These are phyloP conservation scores for Tragelaphus buxtoni DNA, from an alignment of 2,113 vertebrate species.

Conservation along the genomic window DNA sequence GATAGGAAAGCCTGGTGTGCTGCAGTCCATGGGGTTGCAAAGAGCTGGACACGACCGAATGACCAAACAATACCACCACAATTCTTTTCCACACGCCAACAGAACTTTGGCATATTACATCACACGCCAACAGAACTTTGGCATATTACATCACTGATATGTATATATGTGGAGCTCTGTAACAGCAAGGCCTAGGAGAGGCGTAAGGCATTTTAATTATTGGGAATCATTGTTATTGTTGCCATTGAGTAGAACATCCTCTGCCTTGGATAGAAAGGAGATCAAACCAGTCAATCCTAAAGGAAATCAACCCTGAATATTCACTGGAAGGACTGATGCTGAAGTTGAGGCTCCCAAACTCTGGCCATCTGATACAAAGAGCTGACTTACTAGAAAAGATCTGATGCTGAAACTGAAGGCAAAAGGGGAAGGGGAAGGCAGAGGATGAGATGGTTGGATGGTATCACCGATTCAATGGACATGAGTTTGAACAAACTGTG, in stretches of 20 bases:
- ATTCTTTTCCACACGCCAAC: not conserved
- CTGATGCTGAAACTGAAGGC: not conserved
- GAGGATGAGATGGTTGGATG: not conserved
- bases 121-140: not conserved
- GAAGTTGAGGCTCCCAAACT: not conserved
- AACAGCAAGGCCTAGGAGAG: not conserved
- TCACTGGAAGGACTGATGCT: not conserved
- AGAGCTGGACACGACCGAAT: not conserved
- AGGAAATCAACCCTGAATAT: not conserved
- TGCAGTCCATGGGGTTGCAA: not conserved
- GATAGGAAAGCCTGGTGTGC: not conserved
- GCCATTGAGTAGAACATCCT: not conserved
- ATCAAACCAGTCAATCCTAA: not conserved
- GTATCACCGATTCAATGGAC: not conserved
- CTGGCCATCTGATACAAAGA: not conserved
- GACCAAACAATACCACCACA: not conserved
- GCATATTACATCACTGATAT: rapidly evolving
- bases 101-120: rapidly evolving
- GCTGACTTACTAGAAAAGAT: not conserved
- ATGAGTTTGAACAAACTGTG: not conserved
- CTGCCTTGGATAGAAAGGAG: not conserved
- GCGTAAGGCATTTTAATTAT: not conserved
- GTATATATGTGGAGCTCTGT: not conserved
- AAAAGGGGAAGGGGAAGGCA: not conserved
- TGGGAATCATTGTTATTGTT: rapidly evolving